phyloP scores from a whole-genome alignment of 2,113 vertebrate genomes.

The Plectropomus leopardus region DNA sequence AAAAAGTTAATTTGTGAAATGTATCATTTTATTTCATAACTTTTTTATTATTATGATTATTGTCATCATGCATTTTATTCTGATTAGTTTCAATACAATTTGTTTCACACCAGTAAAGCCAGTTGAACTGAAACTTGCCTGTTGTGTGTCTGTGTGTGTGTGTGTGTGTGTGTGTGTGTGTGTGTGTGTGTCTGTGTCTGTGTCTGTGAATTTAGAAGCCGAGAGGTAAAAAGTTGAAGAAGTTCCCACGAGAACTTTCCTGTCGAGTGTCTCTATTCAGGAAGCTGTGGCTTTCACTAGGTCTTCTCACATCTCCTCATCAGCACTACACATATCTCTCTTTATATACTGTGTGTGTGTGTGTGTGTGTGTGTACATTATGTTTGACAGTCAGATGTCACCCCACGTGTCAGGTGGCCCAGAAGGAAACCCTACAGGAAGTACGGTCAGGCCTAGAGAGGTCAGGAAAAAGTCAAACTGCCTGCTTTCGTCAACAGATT shows the following conservation, averaged over 20 bases:
- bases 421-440: slow-evolving; percentile 73
- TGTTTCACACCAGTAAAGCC: slow-evolving; percentile 2
- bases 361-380: slow-evolving; percentile 30
- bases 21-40: no score
- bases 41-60: not conserved
- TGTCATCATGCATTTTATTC: not conserved
- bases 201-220: slow-evolving; percentile 16
- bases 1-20: no score
- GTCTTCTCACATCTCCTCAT: slow-evolving; percentile 69
- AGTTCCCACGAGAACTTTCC: slow-evolving; percentile 90
- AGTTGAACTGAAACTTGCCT: slow-evolving; percentile 38
- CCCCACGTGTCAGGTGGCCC: slow-evolving; percentile 71
- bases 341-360: slow-evolving; percentile 28
- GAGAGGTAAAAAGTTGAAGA: slow-evolving; percentile 83
- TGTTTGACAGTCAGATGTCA: slow-evolving; percentile 42
- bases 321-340: slow-evolving; percentile 45
- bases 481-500: slow-evolving; percentile 44
- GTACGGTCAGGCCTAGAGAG: slow-evolving; percentile 47
- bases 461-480: slow-evolving; percentile 75
- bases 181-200: not conserved
- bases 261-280: slow-evolving; percentile 82
- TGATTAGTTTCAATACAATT: not conserved
- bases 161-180: slow-evolving; percentile 14
- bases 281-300: slow-evolving; percentile 87
- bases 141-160: not conserved